Evolutionary conservation across 2,888 invertebrate genomes (phyloP).

Genomic region (Hydrotaea diabolus): DNA sequence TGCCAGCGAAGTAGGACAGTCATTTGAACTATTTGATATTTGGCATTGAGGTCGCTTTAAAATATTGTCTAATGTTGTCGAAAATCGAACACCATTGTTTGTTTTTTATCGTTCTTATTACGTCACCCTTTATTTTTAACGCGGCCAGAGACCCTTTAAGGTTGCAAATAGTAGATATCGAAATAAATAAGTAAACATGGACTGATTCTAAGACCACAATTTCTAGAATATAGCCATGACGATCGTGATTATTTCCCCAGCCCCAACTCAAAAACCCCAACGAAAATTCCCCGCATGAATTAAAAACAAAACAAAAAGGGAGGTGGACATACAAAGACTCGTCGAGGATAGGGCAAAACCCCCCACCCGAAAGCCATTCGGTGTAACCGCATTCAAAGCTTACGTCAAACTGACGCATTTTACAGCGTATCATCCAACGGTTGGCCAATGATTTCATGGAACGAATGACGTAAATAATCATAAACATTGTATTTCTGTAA

Average conservation of each 20-base stretch:
- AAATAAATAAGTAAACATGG: too few species aligned
- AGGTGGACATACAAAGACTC: not conserved
- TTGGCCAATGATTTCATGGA: slow-evolving; percentile 17
- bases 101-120: too few species aligned
- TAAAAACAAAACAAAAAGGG: not conserved
- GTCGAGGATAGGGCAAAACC: not conserved
- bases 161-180: too few species aligned
- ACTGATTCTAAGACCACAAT: not conserved
- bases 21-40: too few species aligned
- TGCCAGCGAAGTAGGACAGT: too few species aligned
- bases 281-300: slow-evolving; percentile 23
- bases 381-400: slow-evolving; percentile 7
- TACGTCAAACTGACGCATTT: not conserved
- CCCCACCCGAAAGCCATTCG: not conserved
- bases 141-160: too few species aligned
- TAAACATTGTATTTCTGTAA: slow-evolving; percentile 21
- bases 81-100: too few species aligned
- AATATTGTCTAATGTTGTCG: too few species aligned
- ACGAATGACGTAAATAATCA: slow-evolving; percentile 16
- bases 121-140: too few species aligned
- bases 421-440: too few species aligned
- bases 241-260: not conserved
- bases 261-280: not conserved
- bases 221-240: not conserved
- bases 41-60: too few species aligned